These are phyloP conservation scores for Hapalemur alaotrensis DNA, from an alignment of 2,797 vertebrate genomes.

Conservation along the genomic window DNA sequence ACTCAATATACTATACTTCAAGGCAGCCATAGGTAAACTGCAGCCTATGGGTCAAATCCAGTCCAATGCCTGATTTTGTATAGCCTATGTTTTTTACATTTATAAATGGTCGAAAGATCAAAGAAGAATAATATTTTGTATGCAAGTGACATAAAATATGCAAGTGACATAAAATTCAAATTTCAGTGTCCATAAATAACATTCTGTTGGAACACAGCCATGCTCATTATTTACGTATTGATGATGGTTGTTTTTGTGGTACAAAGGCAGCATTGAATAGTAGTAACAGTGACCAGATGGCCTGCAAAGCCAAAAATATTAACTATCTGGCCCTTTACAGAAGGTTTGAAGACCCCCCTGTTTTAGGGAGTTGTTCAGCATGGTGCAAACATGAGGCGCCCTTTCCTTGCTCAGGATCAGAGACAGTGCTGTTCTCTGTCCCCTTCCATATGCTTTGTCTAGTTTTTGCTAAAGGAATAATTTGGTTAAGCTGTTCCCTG, in stretches of 20 bases:
- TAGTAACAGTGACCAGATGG: not conserved
- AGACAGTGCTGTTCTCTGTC: not conserved
- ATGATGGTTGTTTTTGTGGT: not conserved
- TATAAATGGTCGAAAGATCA: constrained; percentile 12
- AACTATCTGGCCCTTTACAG: not conserved
- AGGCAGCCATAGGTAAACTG: not conserved
- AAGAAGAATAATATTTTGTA: not conserved
- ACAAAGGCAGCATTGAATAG: not conserved
- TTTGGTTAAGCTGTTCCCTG: not conserved
- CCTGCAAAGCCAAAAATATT: not conserved
- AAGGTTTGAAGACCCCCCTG: not conserved
- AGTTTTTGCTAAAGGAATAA: not conserved
- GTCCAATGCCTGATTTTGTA: not conserved
- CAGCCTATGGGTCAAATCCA: not conserved
- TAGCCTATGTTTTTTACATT: not conserved
- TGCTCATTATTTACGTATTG: not conserved
- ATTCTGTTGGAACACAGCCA: not conserved
- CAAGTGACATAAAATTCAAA: constrained; percentile 7
- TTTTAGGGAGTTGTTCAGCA: too few relatives aligned
- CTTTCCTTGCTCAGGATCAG: not conserved
- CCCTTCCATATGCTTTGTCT: not conserved
- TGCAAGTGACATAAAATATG: not conserved
- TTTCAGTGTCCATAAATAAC: not conserved
- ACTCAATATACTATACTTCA: not conserved
- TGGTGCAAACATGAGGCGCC: not conserved